Conservation (phyloP, 2,888 invertebrate genomes). For the Pammene fasciana region DNA sequence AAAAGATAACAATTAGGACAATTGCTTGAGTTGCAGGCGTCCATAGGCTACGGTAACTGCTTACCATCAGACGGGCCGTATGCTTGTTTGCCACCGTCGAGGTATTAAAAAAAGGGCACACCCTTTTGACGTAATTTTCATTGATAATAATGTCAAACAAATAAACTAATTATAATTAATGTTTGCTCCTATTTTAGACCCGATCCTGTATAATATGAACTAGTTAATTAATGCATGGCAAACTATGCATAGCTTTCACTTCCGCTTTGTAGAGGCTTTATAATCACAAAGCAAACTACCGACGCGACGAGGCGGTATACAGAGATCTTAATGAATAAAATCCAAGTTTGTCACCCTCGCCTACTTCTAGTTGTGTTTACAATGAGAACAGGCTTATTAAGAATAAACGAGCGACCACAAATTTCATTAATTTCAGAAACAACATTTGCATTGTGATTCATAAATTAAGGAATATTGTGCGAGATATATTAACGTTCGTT, state of each 20-base stretch:
- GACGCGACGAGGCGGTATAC: slow-evolving; percentile 1
- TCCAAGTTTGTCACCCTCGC: slow-evolving; percentile 15
- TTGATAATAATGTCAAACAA: no score
- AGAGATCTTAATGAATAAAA: slow-evolving; percentile 23
- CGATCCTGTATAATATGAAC: background rate
- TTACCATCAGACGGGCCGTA: no score
- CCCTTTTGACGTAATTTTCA: no score
- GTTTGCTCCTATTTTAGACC: background rate
- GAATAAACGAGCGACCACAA: slow-evolving; percentile 33
- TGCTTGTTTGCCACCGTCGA: no score
- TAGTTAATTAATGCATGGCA: slow-evolving; percentile 11
- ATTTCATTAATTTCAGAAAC: slow-evolving; percentile 46
- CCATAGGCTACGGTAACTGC: no score
- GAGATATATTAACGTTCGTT: slow-evolving; percentile 55
- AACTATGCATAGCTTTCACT: slow-evolving; percentile 1
- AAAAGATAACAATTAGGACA: no score
- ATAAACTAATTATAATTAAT: no score
- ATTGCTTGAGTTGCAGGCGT: no score
- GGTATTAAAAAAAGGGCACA: no score
- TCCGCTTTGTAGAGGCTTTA: background rate
- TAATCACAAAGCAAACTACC: slow-evolving; percentile 1
- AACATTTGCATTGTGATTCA: slow-evolving; percentile 50
- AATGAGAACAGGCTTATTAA: slow-evolving; percentile 21
- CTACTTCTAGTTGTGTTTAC: background rate
- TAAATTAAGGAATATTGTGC: slow-evolving; percentile 49